A percentile compares a stretch with the other conserved stretches of the same genome.
Evolutionary conservation across 2,797 vertebrate genomes (phyloP).

Genomic region (Galago senegalensis): DNA sequence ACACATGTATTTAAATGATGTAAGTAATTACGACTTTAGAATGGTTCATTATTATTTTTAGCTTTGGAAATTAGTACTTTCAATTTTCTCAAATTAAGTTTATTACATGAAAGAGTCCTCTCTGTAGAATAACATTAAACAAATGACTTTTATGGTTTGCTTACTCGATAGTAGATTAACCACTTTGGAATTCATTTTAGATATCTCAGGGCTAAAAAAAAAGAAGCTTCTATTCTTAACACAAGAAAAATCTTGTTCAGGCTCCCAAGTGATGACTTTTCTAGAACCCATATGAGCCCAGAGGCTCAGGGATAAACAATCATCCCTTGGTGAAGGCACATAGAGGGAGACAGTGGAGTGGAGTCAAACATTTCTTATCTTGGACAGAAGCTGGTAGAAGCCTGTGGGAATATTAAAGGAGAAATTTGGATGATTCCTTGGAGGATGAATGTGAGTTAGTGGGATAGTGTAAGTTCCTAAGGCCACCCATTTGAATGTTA

Average conservation of each 20-base stretch:
- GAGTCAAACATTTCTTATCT: not conserved
- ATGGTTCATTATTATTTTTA: slow-evolving; percentile 63
- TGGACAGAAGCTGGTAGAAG: not conserved
- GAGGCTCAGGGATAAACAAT: not conserved
- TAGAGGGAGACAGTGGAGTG: not conserved
- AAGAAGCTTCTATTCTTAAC: not conserved
- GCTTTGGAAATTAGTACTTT: slow-evolving; percentile 56
- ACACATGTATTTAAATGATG: slow-evolving; percentile 52
- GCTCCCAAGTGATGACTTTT: not conserved
- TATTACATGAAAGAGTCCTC: slow-evolving; percentile 6
- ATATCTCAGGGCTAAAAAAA: not conserved
- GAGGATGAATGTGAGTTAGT: not conserved
- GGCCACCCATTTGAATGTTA: not conserved
- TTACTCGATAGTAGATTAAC: not conserved
- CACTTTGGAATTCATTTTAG: not conserved
- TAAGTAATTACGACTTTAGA: slow-evolving; percentile 68
- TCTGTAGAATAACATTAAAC: slow-evolving; percentile 29
- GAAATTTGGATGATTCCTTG: too few species aligned
- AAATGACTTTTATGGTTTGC: not conserved
- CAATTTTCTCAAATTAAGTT: slow-evolving; percentile 41
- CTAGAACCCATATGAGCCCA: not conserved
- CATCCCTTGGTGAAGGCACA: too few species aligned
- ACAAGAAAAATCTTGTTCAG: not conserved
- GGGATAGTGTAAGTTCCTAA: not conserved
- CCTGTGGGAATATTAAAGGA: not conserved